Percentiles rank a stretch among this genome's conserved stretches.
Conservation (phyloP, 1,140 invertebrate genomes). For the Galleria mellonella region DNA sequence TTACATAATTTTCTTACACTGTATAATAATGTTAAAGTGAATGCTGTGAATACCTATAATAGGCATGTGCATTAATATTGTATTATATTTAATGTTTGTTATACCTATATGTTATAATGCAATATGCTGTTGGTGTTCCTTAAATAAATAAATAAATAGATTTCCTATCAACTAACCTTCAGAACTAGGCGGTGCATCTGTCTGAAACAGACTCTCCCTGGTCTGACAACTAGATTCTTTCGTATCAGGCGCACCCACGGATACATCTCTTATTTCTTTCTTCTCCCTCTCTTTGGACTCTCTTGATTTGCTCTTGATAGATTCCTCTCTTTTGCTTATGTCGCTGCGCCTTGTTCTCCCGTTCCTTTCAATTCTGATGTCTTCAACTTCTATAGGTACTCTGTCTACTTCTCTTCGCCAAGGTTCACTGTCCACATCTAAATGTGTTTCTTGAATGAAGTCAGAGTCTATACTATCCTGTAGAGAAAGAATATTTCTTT, state of each 20-base stretch:
- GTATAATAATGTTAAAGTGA: too few relatives aligned
- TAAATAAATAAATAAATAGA: too few relatives aligned
- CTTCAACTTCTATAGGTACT: conserved; percentile 35
- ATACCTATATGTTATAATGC: too few relatives aligned
- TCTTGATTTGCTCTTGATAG: conserved; percentile 34
- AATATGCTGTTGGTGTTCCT: too few relatives aligned
- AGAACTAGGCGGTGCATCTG: conserved; percentile 50
- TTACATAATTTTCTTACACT: too few relatives aligned
- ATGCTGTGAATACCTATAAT: too few relatives aligned
- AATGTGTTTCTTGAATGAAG: conserved; percentile 47
- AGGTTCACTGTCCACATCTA: conserved; percentile 67
- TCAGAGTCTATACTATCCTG: conserved; percentile 63
- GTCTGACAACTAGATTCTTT: conserved; percentile 87
- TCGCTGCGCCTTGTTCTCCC: conserved; percentile 52
- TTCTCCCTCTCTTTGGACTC: conserved; percentile 37
- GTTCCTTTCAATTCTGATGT: conserved; percentile 49
- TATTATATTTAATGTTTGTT: too few relatives aligned
- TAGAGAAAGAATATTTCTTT: conserved; percentile 1
- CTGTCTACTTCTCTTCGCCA: conserved; percentile 65
- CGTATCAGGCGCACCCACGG: conserved; percentile 77
- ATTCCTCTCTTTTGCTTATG: conserved; percentile 54
- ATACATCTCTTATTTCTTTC: conserved; percentile 55
- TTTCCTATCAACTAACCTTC: conserved; percentile 60
- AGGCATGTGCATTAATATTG: too few relatives aligned
- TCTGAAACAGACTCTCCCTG: conserved; percentile 82